Conservation (phyloP, 1,140 invertebrate species). For the Oedothorax gibbosus region DNA sequence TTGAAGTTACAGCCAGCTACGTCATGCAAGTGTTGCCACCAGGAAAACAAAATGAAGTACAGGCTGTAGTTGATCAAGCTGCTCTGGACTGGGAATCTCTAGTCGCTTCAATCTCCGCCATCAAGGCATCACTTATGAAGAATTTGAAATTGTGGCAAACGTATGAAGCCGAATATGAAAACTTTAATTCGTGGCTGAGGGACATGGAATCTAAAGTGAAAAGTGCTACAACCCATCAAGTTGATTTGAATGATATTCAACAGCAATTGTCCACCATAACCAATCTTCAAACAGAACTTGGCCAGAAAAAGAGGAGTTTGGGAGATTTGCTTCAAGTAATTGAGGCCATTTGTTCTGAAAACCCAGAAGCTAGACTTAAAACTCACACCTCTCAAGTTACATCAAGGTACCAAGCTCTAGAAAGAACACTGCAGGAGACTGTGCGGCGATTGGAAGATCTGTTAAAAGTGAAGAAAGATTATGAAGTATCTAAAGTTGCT, state of each 20-base stretch:
- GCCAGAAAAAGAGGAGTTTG: constrained; percentile 71
- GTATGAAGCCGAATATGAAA: constrained; percentile 83
- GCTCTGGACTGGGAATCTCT: constrained; percentile 78
- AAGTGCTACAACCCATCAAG: constrained; percentile 73
- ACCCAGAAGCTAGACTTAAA: constrained; percentile 83
- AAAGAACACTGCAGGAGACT: constrained; percentile 69
- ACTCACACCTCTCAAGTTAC: constrained; percentile 84
- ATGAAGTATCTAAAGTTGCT: constrained; percentile 76
- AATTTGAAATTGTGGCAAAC: constrained; percentile 83
- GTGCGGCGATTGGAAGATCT: constrained; percentile 78
- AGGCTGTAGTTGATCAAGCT: constrained; percentile 66
- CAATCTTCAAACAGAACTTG: constrained; percentile 76
- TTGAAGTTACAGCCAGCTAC: constrained; percentile 62
- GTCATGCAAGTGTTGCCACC: constrained; percentile 63
- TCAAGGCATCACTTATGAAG: constrained; percentile 77
- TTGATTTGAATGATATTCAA: constrained; percentile 56
- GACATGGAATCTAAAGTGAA: constrained; percentile 84
- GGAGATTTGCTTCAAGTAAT: constrained; percentile 77
- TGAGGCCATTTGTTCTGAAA: constrained; percentile 79
- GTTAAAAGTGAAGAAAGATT: constrained; percentile 76
- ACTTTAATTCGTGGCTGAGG: constrained; percentile 85
- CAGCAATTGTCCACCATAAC: constrained; percentile 35
- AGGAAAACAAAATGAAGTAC: constrained; percentile 62
- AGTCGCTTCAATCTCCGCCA: constrained; percentile 76
- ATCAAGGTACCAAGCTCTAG: constrained; percentile 80